A percentile compares a stretch with the other conserved stretches of the same genome.
Conservation (phyloP, 2,888 invertebrate genomes). For the Crossocerus cetratus region DNA sequence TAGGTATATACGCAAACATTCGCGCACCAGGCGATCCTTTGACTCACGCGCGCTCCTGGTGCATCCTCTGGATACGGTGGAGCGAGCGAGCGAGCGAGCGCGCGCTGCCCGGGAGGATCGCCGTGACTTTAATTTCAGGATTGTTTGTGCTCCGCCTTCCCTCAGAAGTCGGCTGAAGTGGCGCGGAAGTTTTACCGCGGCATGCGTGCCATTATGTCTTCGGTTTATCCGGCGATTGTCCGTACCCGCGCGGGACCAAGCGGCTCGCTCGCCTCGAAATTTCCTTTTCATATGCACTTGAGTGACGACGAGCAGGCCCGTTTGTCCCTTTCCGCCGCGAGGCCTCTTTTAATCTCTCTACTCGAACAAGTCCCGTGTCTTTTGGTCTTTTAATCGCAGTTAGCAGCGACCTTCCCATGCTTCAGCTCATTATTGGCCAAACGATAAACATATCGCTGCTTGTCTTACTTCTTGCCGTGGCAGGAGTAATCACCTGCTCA, state of each 20-base stretch:
- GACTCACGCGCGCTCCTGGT: slow-evolving; percentile 28
- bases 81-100: background rate
- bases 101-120: slow-evolving; percentile 41
- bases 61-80: background rate
- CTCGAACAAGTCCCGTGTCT: background rate
- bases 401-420: background rate
- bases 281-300: slow-evolving; percentile 32
- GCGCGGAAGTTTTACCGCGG: slow-evolving; percentile 50
- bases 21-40: slow-evolving; percentile 42
- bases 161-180: slow-evolving; percentile 53
- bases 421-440: background rate
- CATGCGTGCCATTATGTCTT: slow-evolving; percentile 48
- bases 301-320: slow-evolving; percentile 19
- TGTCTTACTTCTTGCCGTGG: slow-evolving; percentile 1
- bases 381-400: background rate
- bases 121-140: slow-evolving; percentile 52
- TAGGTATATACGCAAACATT: slow-evolving; percentile 35
- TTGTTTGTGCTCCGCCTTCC: slow-evolving; percentile 51
- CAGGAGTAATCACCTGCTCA: background rate
- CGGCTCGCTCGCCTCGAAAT: slow-evolving; percentile 1
- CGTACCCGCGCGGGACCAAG: slow-evolving; percentile 11
- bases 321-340: background rate
- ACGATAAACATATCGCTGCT: background rate
- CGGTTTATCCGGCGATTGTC: slow-evolving; percentile 43
- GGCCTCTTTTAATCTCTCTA: background rate